phyloP scores from a whole-genome alignment of 1,140 invertebrate genomes.

The Cherax quadricarinatus region DNA sequence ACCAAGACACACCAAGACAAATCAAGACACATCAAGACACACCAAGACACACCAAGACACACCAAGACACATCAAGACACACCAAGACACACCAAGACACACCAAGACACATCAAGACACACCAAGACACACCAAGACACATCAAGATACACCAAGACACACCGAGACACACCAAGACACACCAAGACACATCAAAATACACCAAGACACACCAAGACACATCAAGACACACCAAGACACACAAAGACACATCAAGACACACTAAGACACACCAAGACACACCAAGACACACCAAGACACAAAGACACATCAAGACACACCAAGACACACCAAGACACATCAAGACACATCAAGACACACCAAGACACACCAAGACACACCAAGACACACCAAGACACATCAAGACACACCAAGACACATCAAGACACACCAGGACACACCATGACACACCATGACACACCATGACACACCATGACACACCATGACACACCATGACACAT shows the following conservation, averaged over 20 bases:
- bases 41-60: neutral
- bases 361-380: no score
- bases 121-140: neutral
- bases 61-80: neutral
- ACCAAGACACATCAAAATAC: neutral
- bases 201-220: neutral
- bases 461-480: no score
- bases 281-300: neutral
- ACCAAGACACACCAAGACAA: neutral
- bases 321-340: no score
- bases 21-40: neutral
- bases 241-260: neutral
- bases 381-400: no score
- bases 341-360: no score
- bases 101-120: neutral
- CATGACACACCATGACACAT: no score
- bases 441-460: no score
- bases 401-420: no score
- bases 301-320: no score
- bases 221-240: neutral
- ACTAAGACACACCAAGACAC: neutral
- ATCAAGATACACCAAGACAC: neutral
- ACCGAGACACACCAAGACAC: neutral
- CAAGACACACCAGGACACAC: no score
- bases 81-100: neutral